Evolutionary conservation across 2,797 vertebrate genomes (phyloP), one percentile per base, ranked within the genome.

Genomic region (Avahi laniger): DNA sequence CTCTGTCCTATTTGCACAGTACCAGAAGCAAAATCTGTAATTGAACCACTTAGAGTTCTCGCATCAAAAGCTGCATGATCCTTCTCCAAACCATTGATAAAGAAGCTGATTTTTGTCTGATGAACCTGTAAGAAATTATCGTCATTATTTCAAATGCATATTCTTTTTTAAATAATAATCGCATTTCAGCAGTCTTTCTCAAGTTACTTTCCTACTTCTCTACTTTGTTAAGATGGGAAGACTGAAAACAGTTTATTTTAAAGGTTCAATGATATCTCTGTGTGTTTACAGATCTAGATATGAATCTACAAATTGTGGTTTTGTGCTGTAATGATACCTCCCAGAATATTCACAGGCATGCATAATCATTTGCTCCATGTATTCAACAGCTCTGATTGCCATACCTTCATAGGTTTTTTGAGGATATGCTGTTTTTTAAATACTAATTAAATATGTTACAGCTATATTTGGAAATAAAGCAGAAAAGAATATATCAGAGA

Each of bases 11-110:
- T 98, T 98, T 98, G 97, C 97, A 99, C 95, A 83, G 97, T 82
- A 48, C 98, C 98, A 50, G 98, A 97, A 26, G 89, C 97, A 89
- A 97, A 94, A 96, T 99, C 99, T 87, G 87, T 89, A 91, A 99
- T 75, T 54, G 98, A 96, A 91, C 97, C 98, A 75, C 63, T 95
- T 85, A 99, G 98, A 93, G 97, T 98, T 95, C 98, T 99, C 73
- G 99, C 98, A 97, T 99, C 99, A 97, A 99, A 99, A 61, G 99
- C 98, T 54, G 98, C 99, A 59, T 98, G 98, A 91, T 99, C 99
- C 67, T 99, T 99, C 98, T 99, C 99, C 80, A 99, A 98, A 7
- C 99, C 99, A 96, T 99, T 98, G 97, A 99, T 96, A 96, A 99
- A 99, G 88, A 99, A 99, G 98, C 99, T 99, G 96, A 98, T 98